Conservation (phyloP, 1,140 invertebrate species). For the Chlorops oryzae region DNA sequence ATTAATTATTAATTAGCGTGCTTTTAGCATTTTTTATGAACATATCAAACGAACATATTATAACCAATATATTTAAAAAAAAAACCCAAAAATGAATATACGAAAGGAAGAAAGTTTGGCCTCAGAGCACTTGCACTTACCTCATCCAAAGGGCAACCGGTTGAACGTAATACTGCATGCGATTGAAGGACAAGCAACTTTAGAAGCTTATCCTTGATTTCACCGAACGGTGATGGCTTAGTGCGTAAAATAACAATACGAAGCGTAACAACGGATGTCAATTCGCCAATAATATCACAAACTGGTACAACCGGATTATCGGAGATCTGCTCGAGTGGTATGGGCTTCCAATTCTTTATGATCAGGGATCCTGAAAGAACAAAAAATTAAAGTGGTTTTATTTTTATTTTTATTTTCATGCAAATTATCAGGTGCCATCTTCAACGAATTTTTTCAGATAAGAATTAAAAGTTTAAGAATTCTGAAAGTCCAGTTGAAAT, state of each 20-base stretch:
- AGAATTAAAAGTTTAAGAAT: not conserved
- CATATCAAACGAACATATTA: no score
- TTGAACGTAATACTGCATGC: slow-evolving; percentile 73
- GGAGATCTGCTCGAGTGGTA: slow-evolving; percentile 83
- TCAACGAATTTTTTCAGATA: not conserved
- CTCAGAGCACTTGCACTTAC: no score
- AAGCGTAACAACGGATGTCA: slow-evolving; percentile 84
- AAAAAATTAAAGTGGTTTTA: no score
- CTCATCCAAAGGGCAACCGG: slow-evolving; percentile 89
- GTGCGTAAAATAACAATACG: slow-evolving; percentile 81
- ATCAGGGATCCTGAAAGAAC: slow-evolving; percentile 68
- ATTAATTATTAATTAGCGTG: no score
- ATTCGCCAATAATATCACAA: slow-evolving; percentile 85
- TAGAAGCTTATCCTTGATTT: slow-evolving; percentile 90
- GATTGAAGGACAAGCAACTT: slow-evolving; percentile 81
- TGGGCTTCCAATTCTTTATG: slow-evolving; percentile 89
- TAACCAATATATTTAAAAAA: no score
- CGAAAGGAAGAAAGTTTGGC: no score
- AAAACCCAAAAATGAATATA: no score
- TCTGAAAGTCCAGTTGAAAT: not conserved
- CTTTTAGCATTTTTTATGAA: no score
- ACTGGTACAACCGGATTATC: slow-evolving; percentile 79
- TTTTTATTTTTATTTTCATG: no score
- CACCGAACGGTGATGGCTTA: slow-evolving; percentile 67
- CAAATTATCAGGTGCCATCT: no score